A percentile compares a stretch with the other conserved stretches of the same genome.
phyloP scores from a whole-genome alignment of 1,140 invertebrate genomes.

The Drosophila leontia region DNA sequence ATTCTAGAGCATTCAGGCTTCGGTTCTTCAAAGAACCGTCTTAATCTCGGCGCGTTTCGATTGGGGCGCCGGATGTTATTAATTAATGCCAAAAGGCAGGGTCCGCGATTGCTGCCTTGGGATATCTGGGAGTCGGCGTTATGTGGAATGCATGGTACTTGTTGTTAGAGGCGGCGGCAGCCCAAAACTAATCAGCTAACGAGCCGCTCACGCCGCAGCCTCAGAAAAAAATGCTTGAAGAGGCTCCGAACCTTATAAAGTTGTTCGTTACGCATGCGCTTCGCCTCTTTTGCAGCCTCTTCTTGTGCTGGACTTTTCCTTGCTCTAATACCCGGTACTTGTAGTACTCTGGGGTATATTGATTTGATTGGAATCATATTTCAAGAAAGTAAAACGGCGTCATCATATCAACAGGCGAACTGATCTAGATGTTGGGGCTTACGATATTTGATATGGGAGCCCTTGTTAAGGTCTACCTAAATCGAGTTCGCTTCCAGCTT shows the following conservation, averaged over 20 bases:
- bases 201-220: conserved; percentile 74
- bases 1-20: conserved; percentile 27
- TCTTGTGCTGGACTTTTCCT: neutral
- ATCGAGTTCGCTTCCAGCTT: neutral
- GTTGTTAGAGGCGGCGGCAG: conserved; percentile 74
- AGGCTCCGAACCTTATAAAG: conserved; percentile 63
- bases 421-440: neutral
- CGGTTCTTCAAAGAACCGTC: conserved; percentile 1
- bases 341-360: neutral
- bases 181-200: conserved; percentile 75
- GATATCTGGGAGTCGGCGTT: conserved; percentile 68
- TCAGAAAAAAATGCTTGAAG: neutral
- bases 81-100: conserved; percentile 74
- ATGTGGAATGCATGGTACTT: conserved; percentile 74
- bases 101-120: conserved; percentile 27
- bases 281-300: conserved; percentile 9
- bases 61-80: conserved; percentile 79
- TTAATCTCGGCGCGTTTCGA: conserved; percentile 50
- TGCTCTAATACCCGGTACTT: neutral
- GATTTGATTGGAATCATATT: neutral
- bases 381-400: neutral
- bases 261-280: conserved; percentile 73
- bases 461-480: neutral
- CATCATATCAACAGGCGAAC: neutral
- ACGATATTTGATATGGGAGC: no score